These are phyloP conservation scores for Coluber constrictor DNA, from an alignment of 2,797 vertebrate genomes.

Conservation along the genomic window DNA sequence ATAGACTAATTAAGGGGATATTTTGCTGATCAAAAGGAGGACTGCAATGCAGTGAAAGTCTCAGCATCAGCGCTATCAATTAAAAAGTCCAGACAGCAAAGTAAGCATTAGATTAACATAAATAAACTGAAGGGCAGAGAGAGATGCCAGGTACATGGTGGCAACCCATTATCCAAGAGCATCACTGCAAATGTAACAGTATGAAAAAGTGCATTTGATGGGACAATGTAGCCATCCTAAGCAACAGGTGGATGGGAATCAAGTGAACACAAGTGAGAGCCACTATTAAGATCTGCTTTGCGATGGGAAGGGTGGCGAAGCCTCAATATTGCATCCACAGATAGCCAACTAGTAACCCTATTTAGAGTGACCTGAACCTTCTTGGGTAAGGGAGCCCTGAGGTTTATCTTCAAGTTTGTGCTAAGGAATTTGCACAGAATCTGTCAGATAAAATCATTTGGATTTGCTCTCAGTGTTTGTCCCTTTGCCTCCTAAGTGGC, in stretches of 20 bases:
- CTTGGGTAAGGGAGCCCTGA: neutral
- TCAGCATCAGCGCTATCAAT: neutral
- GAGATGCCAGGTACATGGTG: neutral
- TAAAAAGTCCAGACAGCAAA: conserved; percentile 7
- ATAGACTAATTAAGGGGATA: neutral
- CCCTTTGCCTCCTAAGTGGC: neutral
- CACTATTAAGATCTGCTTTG: neutral
- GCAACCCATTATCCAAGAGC: neutral
- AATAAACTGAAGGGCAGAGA: neutral
- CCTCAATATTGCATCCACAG: neutral
- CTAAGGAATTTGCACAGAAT: neutral
- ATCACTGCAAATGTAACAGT: neutral
- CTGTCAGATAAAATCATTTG: neutral
- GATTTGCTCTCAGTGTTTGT: neutral
- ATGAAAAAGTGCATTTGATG: neutral
- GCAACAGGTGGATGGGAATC: neutral
- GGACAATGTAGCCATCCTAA: neutral
- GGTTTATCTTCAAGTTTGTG: neutral
- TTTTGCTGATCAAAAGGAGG: accelerated
- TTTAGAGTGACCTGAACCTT: neutral
- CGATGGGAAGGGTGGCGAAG: neutral
- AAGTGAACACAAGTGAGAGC: neutral
- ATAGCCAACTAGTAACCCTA: neutral
- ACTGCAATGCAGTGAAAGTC: conserved; percentile 10
- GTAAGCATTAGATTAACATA: neutral